Evolutionary conservation across 2,888 invertebrate genomes (phyloP), one percentile per base, ranked within the genome.

Genomic region (Mesoligia furuncula): DNA sequence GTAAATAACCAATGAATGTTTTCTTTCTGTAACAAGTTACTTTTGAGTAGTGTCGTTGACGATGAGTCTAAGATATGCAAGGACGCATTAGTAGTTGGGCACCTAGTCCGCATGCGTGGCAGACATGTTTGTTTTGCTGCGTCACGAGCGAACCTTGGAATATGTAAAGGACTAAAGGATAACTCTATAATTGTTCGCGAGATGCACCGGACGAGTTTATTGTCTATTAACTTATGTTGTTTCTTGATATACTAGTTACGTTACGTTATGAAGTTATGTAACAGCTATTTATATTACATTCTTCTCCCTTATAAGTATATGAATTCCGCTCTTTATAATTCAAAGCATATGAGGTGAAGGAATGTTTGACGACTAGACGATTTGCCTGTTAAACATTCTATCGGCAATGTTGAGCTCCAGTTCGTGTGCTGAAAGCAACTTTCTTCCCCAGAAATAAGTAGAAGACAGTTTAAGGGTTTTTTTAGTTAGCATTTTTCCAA

Each of bases 101-200:
- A 79, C 67, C 27, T 69, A 79, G 48, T 39, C 57, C 67, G 65
- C 75, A 80, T 68, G 71, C 71, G 71, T 78, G 65, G 76, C 61
- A 36, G 80, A 77, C 80, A 74, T 73, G 31, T 81, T 85, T 75
- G 48, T 70, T 59, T 67, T 15, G 5, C 59, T 79, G 51, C 80
- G 81, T 80, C 80, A 83, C 68, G 42, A 48, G 42, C 42, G 42
- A 79, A 75, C 89, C 85, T 87, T 87, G 83, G 73, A 87, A 87
- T 87, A 80, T 84, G 73, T 70, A 79, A 87, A 54, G 24, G 24
- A 9, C 11, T 54, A n/a, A 57, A 88, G 85, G 81, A 85, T 80
- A 88, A 78, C 79, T 78, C 64, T 73, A 59, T 88, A 74, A 68
- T 80, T 72, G 81, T 84, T 77, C 64, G 66, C 70, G n/a, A 82